These are phyloP conservation scores for Rhinogobius similis DNA, from an alignment of 2,113 vertebrate genomes.

Conservation along the genomic window DNA sequence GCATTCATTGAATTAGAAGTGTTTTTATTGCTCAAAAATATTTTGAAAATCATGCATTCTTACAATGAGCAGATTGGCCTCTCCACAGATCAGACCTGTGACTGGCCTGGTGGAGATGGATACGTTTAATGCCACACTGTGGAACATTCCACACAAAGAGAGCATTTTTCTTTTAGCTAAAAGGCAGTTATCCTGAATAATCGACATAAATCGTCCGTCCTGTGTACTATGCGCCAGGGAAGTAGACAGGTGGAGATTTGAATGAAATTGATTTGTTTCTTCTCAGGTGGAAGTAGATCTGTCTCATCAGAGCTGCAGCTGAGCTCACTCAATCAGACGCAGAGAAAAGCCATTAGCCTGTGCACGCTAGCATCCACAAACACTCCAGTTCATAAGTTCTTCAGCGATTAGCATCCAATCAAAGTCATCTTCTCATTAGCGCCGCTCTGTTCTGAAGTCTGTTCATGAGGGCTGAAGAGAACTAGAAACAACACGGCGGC, in stretches of 20 bases:
- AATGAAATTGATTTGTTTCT: not conserved
- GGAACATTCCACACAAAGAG: no score
- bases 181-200: not conserved
- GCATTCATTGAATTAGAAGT: no score
- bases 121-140: no score
- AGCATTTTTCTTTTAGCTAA: not conserved
- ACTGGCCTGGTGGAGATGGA: no score
- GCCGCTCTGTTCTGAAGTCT: not conserved
- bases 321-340: constrained; percentile 6
- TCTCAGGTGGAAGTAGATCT: not conserved
- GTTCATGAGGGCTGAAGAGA: not conserved
- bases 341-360: constrained; percentile 1
- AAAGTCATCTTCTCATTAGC: not conserved
- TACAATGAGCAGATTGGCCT: no score
- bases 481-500: not conserved
- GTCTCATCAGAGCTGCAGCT: not conserved
- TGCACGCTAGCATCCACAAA: not conserved
- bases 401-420: not conserved
- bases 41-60: no score
- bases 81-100: no score
- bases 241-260: not conserved
- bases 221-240: not conserved
- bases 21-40: no score
- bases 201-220: not conserved
- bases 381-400: not conserved